phyloP scores from a whole-genome alignment of 64 coral and sea anemone species.

The Hydrozoanthus tunicans region DNA sequence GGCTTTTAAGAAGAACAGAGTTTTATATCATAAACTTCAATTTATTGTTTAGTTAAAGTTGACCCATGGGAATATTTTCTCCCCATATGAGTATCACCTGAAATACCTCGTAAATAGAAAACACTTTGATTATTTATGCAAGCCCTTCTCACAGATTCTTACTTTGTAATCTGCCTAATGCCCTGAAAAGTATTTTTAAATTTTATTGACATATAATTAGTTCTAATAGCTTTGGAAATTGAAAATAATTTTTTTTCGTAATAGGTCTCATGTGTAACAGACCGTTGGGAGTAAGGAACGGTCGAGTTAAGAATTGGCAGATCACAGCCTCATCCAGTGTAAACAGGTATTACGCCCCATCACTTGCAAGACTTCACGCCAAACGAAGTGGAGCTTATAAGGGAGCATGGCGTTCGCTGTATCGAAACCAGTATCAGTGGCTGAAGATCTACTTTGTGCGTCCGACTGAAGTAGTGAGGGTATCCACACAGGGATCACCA shows the following conservation, averaged over 20 bases:
- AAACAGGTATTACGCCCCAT: constrained; percentile 37
- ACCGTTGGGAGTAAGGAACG: constrained; percentile 38
- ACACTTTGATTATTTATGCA: too few relatives aligned
- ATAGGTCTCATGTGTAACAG: constrained; percentile 43
- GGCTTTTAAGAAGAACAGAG: too few relatives aligned
- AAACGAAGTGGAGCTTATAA: constrained; percentile 22
- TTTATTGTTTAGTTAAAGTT: too few relatives aligned
- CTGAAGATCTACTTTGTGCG: constrained; percentile 68
- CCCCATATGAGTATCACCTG: too few relatives aligned
- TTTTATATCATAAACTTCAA: too few relatives aligned
- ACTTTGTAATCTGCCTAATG: too few relatives aligned
- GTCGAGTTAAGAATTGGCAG: constrained; percentile 41
- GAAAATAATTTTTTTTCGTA: neutral
- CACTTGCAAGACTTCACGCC: constrained; percentile 35
- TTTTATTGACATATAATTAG: neutral
- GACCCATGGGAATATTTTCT: too few relatives aligned
- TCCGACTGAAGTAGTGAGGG: constrained; percentile 61
- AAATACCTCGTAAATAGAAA: too few relatives aligned
- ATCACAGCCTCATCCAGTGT: constrained; percentile 40
- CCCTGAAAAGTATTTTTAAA: too few relatives aligned
- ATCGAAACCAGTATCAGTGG: constrained; percentile 71
- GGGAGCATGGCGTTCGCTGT: constrained; percentile 66
- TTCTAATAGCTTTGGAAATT: neutral
- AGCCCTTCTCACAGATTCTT: too few relatives aligned
- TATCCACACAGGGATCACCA: constrained; percentile 76